Percentiles rank a stretch among this genome's conserved stretches.
Evolutionary conservation across 1,140 invertebrate genomes (phyloP).

Genomic region (Cyrtorhinus lividipennis): DNA sequence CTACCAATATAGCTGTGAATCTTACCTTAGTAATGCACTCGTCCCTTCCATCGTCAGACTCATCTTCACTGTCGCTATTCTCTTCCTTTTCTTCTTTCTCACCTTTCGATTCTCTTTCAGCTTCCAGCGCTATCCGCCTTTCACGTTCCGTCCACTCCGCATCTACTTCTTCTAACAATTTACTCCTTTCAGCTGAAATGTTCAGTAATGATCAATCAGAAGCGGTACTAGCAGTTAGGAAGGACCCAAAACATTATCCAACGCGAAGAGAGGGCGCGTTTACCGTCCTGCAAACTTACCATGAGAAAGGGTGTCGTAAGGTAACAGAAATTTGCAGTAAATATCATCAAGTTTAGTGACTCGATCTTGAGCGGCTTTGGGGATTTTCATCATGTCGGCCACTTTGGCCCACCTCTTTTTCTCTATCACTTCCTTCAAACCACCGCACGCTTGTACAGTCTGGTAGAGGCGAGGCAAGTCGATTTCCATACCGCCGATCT

Average conservation of each 20-base stretch:
- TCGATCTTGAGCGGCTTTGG: slow-evolving; percentile 65
- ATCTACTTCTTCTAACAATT: slow-evolving; percentile 60
- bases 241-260: too few species aligned
- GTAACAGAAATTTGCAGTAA: slow-evolving; percentile 85
- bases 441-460: slow-evolving; percentile 70
- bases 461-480: slow-evolving; percentile 75
- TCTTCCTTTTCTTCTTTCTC: slow-evolving; percentile 24
- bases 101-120: slow-evolving; percentile 30
- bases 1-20: too few species aligned
- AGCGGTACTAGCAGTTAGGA: too few species aligned
- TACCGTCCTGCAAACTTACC: too few species aligned
- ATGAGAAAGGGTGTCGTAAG: slow-evolving; percentile 71
- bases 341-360: slow-evolving; percentile 77
- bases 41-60: slow-evolving; percentile 35
- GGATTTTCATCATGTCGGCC: slow-evolving; percentile 74
- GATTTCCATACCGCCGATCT: slow-evolving; percentile 33
- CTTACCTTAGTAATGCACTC: slow-evolving; percentile 64
- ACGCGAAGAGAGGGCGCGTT: too few species aligned
- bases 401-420: slow-evolving; percentile 82
- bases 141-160: slow-evolving; percentile 53
- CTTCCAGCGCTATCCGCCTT: slow-evolving; percentile 33
- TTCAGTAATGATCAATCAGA: too few species aligned
- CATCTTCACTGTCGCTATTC: slow-evolving; percentile 28
- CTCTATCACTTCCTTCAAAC: slow-evolving; percentile 76
- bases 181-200: slow-evolving; percentile 51